Conservation (phyloP, 2,797 vertebrate species). For the Siniperca undulata region DNA sequence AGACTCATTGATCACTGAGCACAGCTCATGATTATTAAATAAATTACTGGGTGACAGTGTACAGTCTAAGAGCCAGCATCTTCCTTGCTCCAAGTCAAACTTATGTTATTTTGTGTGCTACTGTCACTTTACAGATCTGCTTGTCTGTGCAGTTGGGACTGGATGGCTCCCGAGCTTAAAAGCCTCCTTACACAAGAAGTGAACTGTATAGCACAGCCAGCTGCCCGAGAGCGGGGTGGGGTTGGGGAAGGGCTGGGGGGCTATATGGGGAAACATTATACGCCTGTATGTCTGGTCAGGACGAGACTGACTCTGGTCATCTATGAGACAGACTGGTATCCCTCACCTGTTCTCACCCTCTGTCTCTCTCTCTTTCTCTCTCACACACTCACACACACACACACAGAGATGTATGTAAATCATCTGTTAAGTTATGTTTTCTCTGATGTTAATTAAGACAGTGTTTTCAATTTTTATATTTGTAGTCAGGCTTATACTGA, state of each 20-base stretch:
- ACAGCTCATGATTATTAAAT: constrained; percentile 2
- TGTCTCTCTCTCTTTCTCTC: neutral
- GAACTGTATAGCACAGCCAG: constrained; percentile 52
- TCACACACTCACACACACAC: constrained; percentile 10
- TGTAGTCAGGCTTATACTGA: neutral
- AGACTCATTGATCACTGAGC: neutral
- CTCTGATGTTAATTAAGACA: too few relatives aligned
- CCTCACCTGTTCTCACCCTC: constrained; percentile 70
- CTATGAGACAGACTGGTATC: constrained; percentile 55
- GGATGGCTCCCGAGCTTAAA: constrained; percentile 38
- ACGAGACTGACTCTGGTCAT: constrained; percentile 53
- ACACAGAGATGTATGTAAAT: neutral
- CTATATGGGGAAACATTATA: constrained; percentile 72
- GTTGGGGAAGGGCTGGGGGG: constrained; percentile 21
- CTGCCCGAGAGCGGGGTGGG: constrained; percentile 45
- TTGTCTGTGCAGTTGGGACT: constrained; percentile 42
- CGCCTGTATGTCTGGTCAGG: constrained; percentile 65
- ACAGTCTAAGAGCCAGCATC: neutral
- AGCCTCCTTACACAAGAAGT: constrained; percentile 55
- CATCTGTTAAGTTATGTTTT: too few relatives aligned
- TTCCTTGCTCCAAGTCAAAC: constrained; percentile 26
- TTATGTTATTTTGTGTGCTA: constrained; percentile 15
- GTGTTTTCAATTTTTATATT: too few relatives aligned
- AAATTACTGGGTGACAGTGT: neutral
- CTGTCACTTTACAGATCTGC: constrained; percentile 20